Percentiles rank a stretch among this genome's conserved stretches.
These are phyloP conservation scores for Drosophila guanche DNA, from an alignment of 1,140 invertebrate species.

Conservation along the genomic window DNA sequence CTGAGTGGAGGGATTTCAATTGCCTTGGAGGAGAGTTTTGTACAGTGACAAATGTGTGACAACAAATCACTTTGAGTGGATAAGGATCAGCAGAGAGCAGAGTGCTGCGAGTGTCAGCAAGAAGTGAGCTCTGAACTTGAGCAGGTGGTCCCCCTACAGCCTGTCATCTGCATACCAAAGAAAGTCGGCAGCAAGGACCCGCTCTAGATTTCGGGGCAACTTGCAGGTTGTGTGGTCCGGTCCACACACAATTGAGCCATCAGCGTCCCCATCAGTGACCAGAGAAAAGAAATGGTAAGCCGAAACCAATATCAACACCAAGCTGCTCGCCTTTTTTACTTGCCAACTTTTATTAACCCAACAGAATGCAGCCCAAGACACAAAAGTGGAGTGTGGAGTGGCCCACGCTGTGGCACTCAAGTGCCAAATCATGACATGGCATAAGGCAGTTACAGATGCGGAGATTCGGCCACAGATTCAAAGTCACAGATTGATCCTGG, in stretches of 20 bases:
- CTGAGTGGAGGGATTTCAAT: slow-evolving; percentile 16
- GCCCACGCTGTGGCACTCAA: slow-evolving; percentile 58
- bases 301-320: slow-evolving; percentile 20
- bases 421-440: slow-evolving; percentile 78
- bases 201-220: slow-evolving; percentile 73
- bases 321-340: slow-evolving; percentile 1
- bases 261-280: slow-evolving; percentile 54
- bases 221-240: slow-evolving; percentile 67
- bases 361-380: slow-evolving; percentile 9
- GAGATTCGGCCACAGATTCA: slow-evolving; percentile 13
- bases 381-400: slow-evolving; percentile 42
- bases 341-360: slow-evolving; percentile 77
- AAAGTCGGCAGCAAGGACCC: slow-evolving; percentile 21
- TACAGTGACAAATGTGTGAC: slow-evolving; percentile 71
- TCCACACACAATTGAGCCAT: slow-evolving; percentile 74
- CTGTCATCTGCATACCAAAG: slow-evolving; percentile 40
- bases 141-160: slow-evolving; percentile 39
- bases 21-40: slow-evolving; percentile 59
- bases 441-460: slow-evolving; percentile 49
- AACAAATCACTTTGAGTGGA: slow-evolving; percentile 69
- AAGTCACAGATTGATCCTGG: slow-evolving; percentile 57
- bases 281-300: slow-evolving; percentile 3
- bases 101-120: too few relatives aligned
- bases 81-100: slow-evolving; percentile 43
- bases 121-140: too few relatives aligned